phyloP scores from a whole-genome alignment of 2,113 vertebrate genomes.

The Motacilla alba region DNA sequence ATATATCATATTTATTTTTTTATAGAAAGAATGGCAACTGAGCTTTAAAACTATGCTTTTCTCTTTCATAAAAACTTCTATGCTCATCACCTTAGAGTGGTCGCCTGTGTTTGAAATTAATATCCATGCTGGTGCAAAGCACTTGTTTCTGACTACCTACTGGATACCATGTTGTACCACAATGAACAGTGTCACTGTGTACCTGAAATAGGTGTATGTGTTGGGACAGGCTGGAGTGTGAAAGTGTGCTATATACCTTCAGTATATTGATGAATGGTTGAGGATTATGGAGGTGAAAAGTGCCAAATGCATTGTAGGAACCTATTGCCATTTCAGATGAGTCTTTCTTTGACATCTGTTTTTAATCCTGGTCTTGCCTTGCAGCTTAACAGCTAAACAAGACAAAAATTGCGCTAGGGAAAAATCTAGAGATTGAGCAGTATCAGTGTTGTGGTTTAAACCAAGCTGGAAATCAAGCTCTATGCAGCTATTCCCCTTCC shows the following conservation, averaged over 20 bases:
- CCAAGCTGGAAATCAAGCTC: neutral
- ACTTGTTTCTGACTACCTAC: neutral
- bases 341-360: neutral
- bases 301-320: accelerated
- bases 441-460: neutral
- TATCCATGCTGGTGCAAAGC: neutral
- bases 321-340: neutral
- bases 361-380: neutral
- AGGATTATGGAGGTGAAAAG: neutral
- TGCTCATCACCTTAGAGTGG: neutral
- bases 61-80: neutral
- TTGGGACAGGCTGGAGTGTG: neutral
- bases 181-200: neutral
- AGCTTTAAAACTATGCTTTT: neutral
- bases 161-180: neutral
- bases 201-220: neutral
- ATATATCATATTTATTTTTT: too few species aligned
- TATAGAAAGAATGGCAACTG: neutral
- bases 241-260: neutral
- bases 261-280: neutral
- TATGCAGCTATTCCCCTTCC: neutral
- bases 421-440: neutral
- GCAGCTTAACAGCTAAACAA: neutral
- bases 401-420: neutral
- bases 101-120: neutral